Conservation (phyloP, 2,888 invertebrate species). For the Polydrusus pterygomalis region DNA sequence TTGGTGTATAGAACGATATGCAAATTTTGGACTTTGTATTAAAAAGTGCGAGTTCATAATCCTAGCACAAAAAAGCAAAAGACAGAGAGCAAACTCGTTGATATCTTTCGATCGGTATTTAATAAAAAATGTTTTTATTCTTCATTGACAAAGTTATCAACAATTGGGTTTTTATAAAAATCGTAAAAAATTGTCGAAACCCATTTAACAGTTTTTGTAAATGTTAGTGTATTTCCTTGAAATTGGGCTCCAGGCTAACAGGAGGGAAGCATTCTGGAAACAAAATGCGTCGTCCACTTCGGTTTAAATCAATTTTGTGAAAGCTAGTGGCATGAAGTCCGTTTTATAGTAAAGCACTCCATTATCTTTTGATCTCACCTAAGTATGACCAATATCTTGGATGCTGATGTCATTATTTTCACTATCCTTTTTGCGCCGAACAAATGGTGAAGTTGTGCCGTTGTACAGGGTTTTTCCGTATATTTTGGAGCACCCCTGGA, state of each 20-base stretch:
- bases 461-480: no score
- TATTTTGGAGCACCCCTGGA: no score
- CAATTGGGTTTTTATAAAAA: background rate
- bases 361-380: background rate
- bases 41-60: no score
- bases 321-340: background rate
- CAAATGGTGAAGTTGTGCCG: no score
- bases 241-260: background rate
- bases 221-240: background rate
- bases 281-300: background rate
- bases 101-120: background rate
- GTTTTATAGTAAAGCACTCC: background rate
- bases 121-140: background rate
- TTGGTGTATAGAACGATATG: no score
- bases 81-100: no score
- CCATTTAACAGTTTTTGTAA: conserved; percentile 5
- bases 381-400: background rate
- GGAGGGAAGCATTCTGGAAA: conserved; percentile 10
- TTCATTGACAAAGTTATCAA: no score
- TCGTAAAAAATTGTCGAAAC: background rate
- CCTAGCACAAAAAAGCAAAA: no score
- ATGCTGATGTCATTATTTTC: conserved; percentile 10
- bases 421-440: conserved; percentile 6
- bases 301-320: conserved; percentile 7
- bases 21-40: no score